Evolutionary conservation across 1,140 invertebrate species (phyloP).

Genomic region (Procambarus virginalis): DNA sequence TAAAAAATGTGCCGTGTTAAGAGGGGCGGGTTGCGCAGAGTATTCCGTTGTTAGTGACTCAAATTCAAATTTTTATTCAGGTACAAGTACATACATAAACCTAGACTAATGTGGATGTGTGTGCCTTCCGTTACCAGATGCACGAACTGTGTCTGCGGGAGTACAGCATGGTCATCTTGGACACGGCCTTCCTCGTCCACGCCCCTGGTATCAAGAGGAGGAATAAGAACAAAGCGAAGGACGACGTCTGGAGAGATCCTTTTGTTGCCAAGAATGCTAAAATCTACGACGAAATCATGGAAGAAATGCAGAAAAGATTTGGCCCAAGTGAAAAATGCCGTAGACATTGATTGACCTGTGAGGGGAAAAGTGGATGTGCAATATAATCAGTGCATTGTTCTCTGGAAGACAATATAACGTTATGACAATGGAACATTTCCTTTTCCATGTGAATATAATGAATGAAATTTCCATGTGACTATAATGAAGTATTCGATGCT

Average conservation of each 20-base stretch:
- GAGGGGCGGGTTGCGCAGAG: too few species aligned
- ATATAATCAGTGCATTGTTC: background rate
- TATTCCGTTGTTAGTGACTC: too few species aligned
- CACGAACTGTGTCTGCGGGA: constrained; percentile 85
- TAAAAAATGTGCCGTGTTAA: too few species aligned
- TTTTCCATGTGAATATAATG: constrained; percentile 1
- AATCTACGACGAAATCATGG: constrained; percentile 80
- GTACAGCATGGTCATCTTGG: constrained; percentile 84
- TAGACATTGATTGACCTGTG: constrained; percentile 57
- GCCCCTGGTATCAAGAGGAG: constrained; percentile 81
- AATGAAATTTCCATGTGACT: too few species aligned
- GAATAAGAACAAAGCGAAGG: constrained; percentile 73
- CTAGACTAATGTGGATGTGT: too few species aligned
- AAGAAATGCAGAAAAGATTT: constrained; percentile 72
- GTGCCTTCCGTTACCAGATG: constrained; percentile 78
- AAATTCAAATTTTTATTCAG: too few species aligned
- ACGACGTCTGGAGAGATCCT: constrained; percentile 74
- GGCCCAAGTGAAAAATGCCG: constrained; percentile 68
- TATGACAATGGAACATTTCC: background rate
- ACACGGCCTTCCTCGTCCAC: constrained; percentile 86
- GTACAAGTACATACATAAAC: too few species aligned
- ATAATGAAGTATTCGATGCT: background rate
- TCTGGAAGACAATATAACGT: constrained; percentile 2
- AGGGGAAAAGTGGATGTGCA: background rate
- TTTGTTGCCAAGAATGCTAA: constrained; percentile 79